Evolutionary conservation across 2,113 vertebrate genomes (phyloP).

Genomic region (Meriones unguiculatus): DNA sequence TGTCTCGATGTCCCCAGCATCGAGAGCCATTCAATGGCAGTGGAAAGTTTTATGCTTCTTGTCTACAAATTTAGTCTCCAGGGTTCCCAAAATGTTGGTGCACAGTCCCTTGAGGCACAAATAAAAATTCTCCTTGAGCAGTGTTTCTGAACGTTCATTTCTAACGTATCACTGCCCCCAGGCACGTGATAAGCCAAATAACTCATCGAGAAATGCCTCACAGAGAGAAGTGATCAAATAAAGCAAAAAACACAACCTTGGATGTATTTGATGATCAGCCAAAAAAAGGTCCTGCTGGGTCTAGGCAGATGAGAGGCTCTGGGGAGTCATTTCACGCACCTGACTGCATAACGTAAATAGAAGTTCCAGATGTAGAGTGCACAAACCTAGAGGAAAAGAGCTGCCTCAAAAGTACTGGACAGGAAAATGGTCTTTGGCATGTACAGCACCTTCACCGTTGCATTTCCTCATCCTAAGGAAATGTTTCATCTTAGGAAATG

Average conservation of each 20-base stretch:
- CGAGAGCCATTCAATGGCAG: constrained; percentile 33
- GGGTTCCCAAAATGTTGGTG: constrained; percentile 75
- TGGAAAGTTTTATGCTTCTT: constrained; percentile 62
- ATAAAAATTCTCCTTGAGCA: constrained; percentile 56
- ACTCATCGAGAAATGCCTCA: constrained; percentile 35
- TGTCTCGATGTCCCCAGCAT: neutral
- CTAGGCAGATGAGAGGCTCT: constrained; percentile 63
- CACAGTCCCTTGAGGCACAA: constrained; percentile 61
- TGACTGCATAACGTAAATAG: constrained; percentile 63
- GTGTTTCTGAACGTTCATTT: constrained; percentile 56
- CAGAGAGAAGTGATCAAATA: constrained; percentile 44
- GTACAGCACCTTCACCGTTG: neutral
- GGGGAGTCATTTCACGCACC: constrained; percentile 66
- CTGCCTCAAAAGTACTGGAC: constrained; percentile 38
- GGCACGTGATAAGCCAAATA: constrained; percentile 18
- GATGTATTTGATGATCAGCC: constrained; percentile 67
- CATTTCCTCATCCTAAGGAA: neutral
- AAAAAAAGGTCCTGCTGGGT: constrained; percentile 55
- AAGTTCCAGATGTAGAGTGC: constrained; percentile 74
- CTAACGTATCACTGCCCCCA: constrained; percentile 13
- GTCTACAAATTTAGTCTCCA: constrained; percentile 49
- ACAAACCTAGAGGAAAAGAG: constrained; percentile 45
- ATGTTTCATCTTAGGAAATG: too few relatives aligned
- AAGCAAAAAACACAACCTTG: constrained; percentile 61
- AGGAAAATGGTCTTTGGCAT: constrained; percentile 1